Evolutionary conservation across 2,113 vertebrate genomes (phyloP).

Genomic region (Noctilio leporinus): DNA sequence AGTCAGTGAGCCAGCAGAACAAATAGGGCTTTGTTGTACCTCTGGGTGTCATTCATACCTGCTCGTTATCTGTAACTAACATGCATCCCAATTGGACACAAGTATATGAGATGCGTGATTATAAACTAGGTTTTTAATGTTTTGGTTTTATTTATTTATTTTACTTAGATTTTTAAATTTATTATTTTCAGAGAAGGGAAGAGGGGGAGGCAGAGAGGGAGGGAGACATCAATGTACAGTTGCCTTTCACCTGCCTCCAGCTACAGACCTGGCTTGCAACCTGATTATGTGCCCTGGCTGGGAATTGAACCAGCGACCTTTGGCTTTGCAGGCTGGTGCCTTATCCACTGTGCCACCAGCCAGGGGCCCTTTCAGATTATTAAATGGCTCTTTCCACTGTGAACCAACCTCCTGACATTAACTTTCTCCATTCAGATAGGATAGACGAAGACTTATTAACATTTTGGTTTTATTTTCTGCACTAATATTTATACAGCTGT

Average conservation of each 20-base stretch:
- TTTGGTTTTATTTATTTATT: no score
- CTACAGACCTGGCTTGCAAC: no score
- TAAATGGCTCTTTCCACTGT: neutral
- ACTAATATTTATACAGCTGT: conserved; percentile 77
- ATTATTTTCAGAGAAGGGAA: no score
- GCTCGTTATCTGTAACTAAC: neutral
- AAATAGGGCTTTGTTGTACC: neutral
- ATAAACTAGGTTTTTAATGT: neutral
- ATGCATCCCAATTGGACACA: neutral
- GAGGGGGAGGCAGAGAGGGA: no score
- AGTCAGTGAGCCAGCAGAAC: neutral
- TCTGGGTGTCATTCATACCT: neutral
- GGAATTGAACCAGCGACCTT: no score
- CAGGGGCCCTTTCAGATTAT: neutral
- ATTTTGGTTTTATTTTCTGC: conserved; percentile 70
- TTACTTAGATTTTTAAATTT: no score
- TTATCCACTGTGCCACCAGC: no score
- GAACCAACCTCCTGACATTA: neutral
- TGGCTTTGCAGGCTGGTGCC: no score
- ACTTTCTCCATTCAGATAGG: neutral
- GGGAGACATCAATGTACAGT: no score
- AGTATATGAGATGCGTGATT: neutral
- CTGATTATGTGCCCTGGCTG: no score
- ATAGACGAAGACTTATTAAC: conserved; percentile 45
- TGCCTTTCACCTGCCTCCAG: no score